A percentile compares a stretch with the other conserved stretches of the same genome.
Conservation (phyloP, 2,113 vertebrate species). For the Oxyura jamaicensis region DNA sequence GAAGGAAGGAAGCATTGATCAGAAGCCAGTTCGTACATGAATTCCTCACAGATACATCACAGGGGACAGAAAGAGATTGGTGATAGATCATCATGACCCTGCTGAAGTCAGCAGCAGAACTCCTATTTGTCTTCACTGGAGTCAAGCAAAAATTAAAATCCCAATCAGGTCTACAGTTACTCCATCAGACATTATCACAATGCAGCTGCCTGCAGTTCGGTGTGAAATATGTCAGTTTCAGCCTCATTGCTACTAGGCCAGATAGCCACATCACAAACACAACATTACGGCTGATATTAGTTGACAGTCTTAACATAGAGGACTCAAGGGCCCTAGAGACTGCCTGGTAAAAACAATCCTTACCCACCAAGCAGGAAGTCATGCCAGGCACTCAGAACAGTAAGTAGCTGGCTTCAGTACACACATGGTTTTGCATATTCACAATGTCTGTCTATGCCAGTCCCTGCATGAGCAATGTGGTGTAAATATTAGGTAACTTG, state of each 20-base stretch:
- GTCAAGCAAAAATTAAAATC: slow-evolving; percentile 53
- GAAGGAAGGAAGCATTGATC: background rate
- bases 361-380: background rate
- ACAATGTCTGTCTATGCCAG: background rate
- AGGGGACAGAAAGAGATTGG: background rate
- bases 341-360: background rate
- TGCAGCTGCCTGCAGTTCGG: background rate
- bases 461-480: background rate
- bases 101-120: slow-evolving; percentile 50
- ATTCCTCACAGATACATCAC: slow-evolving; percentile 33
- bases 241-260: background rate
- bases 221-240: background rate
- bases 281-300: background rate
- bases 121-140: slow-evolving; percentile 24
- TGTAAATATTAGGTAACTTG: background rate
- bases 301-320: background rate
- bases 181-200: background rate
- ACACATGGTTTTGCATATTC: background rate
- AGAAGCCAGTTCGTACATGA: background rate
- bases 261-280: background rate
- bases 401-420: background rate
- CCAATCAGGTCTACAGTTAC: background rate
- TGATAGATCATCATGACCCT: slow-evolving; percentile 28
- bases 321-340: background rate
- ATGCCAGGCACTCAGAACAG: background rate